Conservation (phyloP, 1,140 invertebrate genomes). For the Reticulitermes speratus region DNA sequence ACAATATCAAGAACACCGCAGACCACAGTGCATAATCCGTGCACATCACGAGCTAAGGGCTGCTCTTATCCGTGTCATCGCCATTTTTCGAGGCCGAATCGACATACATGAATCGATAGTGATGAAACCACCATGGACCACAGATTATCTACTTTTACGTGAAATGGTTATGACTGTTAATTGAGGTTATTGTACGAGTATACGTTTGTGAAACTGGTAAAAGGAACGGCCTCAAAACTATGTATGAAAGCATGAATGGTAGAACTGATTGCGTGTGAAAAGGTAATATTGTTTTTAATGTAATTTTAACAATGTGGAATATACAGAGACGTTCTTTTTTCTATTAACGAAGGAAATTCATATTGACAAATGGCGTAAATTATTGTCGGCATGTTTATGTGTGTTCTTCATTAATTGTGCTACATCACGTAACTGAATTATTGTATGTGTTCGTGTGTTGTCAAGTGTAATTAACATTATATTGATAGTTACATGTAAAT, state of each 20-base stretch:
- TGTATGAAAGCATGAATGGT: not conserved
- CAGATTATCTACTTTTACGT: too few species aligned
- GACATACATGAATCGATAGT: too few species aligned
- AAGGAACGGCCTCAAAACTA: not conserved
- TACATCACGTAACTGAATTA: not conserved
- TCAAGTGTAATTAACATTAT: not conserved
- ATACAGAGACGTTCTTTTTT: not conserved
- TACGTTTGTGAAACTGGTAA: not conserved
- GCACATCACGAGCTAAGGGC: too few species aligned
- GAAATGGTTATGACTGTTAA: not conserved
- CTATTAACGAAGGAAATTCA: not conserved
- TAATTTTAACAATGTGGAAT: not conserved
- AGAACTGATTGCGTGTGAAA: not conserved
- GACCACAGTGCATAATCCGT: too few species aligned
- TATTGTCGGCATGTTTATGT: not conserved
- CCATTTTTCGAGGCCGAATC: too few species aligned
- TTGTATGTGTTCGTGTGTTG: not conserved
- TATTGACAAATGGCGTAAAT: not conserved
- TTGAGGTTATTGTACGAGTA: not conserved
- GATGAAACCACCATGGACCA: not conserved
- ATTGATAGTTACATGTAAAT: not conserved
- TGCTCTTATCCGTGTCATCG: too few species aligned
- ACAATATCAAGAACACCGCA: too few species aligned
- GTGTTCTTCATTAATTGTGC: not conserved
- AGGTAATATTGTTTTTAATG: not conserved